Conservation (phyloP, 37 sponge, comb jelly and placozoan species). For the Crambe crambe region DNA sequence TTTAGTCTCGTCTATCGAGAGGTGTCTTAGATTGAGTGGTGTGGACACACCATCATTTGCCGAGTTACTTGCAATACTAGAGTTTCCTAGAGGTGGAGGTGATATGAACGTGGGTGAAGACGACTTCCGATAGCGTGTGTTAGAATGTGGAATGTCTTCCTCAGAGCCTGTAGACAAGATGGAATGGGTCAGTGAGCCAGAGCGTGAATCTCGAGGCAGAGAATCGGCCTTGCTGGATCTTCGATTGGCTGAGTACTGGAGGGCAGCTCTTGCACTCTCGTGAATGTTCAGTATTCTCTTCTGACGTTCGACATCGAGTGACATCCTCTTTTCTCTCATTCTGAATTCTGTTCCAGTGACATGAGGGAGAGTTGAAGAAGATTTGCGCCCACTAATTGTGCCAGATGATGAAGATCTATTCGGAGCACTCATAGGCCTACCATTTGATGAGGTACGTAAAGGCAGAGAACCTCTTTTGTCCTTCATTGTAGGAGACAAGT, state of each 20-base stretch:
- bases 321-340: conserved; percentile 12
- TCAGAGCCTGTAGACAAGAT: conserved; percentile 11
- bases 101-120: neutral
- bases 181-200: conserved; percentile 4
- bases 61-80: neutral
- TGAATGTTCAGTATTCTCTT: conserved; percentile 5
- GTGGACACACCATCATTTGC: neutral
- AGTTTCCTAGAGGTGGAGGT: neutral
- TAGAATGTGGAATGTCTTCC: neutral
- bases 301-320: conserved; percentile 16
- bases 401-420: neutral
- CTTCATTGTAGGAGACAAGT: neutral
- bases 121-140: neutral
- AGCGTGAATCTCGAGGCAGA: conserved; percentile 16
- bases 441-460: neutral
- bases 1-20: conserved; percentile 38
- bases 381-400: neutral
- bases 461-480: neutral
- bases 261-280: conserved; percentile 28
- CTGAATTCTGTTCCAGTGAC: neutral
- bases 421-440: conserved; percentile 27
- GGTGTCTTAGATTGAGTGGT: conserved; percentile 20
- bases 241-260: neutral
- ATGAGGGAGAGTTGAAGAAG: neutral
- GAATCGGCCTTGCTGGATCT: conserved; percentile 15